Evolutionary conservation across 2,113 vertebrate genomes (phyloP), one percentile per base, ranked within the genome.

Genomic region (Uria lomvia): DNA sequence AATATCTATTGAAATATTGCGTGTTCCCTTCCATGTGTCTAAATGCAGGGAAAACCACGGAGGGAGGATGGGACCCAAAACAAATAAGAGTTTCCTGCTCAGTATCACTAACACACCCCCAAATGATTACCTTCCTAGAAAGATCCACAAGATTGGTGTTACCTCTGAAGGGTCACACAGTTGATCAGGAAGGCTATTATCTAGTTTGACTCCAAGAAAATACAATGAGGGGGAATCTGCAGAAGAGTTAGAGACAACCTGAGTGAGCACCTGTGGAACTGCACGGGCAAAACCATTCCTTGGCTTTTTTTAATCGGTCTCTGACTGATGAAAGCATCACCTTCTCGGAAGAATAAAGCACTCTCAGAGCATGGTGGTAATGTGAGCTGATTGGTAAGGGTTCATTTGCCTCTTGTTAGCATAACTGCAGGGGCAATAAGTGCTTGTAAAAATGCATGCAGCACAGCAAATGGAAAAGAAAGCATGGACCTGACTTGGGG

Each of bases 71-170:
- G 5, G 9, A 12, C 5, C 2, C 7, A 45, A 78, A 72, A 40
- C 0, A 11, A 8, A 1, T 2, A 15, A n/a, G 19, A 52, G 10
- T 10, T 6, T 91, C 4, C 47, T 56, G 11, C 9, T 58, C 2
- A 3, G 7, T 20, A 6, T 32, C 15, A 32, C 6, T 36, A 6
- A 56, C 19, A 18, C 9, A 1, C 3, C 5, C 8, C 10, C 1
- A 4, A n/a, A 60, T 49, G 5, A 34, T 38, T 32, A 14, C 3
- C 70, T 71, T 71, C 15, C 53, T 60, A 23, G 40, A 72, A 82
- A 65, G 9, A 40, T 8, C 27, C n/a, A 12, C 15, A 29, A n/a
- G 27, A 42, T 8, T 16, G 12, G 5, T n/a, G 40, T 56, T 60
- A 42, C 21, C 23, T 88, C 45, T 84, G 42, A 65, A 82, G 34